phyloP scores from a whole-genome alignment of 1,140 invertebrate genomes.

The Triops cancriformis region DNA sequence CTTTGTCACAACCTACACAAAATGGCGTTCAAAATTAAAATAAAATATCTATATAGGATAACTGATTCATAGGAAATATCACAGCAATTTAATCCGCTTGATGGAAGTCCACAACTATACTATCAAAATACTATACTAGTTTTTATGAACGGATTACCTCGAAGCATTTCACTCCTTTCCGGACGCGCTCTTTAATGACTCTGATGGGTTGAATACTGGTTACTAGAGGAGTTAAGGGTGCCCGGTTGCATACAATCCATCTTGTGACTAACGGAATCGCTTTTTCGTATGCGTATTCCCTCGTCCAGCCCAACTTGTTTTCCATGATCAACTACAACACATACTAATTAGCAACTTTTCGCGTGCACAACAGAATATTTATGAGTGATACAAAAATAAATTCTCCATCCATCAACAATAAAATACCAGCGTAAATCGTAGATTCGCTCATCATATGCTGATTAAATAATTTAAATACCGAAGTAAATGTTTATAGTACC shows the following conservation, averaged over 20 bases:
- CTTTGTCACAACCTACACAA: no score
- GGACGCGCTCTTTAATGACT: conserved; percentile 36
- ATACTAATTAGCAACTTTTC: conserved; percentile 39
- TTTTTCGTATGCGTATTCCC: conserved; percentile 64
- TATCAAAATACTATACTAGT: conserved; percentile 29
- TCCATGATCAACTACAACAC: conserved; percentile 43
- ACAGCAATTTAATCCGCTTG: not conserved
- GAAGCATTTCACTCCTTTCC: conserved; percentile 38
- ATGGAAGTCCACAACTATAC: not conserved
- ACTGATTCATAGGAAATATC: no score
- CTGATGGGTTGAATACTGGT: not conserved
- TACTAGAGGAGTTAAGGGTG: not conserved
- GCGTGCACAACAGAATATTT: conserved; percentile 38
- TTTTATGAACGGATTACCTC: conserved; percentile 30
- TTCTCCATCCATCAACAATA: no score
- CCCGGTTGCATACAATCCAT: conserved; percentile 42
- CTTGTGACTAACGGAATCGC: conserved; percentile 64
- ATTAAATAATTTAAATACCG: conserved; percentile 30
- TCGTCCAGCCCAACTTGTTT: conserved; percentile 59
- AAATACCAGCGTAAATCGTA: no score
- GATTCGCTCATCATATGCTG: no score
- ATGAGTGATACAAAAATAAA: conserved; percentile 14
- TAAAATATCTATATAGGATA: no score
- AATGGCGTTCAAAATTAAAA: no score
- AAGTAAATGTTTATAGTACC: conserved; percentile 38